Conservation (phyloP, 1,140 invertebrate genomes). For the Planococcus citri region DNA sequence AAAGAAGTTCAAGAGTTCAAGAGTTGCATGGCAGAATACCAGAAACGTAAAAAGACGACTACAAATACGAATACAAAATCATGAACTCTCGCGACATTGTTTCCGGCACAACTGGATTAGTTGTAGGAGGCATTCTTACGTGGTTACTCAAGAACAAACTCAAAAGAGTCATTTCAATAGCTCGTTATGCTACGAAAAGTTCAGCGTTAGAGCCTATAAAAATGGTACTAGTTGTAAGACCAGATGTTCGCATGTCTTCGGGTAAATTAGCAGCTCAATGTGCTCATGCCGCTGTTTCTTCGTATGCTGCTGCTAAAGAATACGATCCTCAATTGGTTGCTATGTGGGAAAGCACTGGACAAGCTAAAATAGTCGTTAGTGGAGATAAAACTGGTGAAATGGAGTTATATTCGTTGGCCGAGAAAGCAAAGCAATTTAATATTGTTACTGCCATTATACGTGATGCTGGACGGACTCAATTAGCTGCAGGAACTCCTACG, state of each 20-base stretch:
- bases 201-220: constrained; percentile 36
- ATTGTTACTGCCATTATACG: constrained; percentile 59
- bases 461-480: constrained; percentile 85
- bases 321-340: constrained; percentile 49
- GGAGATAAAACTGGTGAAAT: constrained; percentile 45
- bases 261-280: constrained; percentile 89
- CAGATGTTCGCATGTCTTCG: constrained; percentile 86
- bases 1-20: constrained; percentile 62
- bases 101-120: neutral
- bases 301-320: constrained; percentile 53
- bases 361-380: constrained; percentile 64
- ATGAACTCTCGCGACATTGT: neutral
- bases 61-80: neutral
- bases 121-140: neutral
- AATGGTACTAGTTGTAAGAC: constrained; percentile 74
- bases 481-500: constrained; percentile 69
- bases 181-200: neutral
- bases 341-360: constrained; percentile 63
- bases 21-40: constrained; percentile 54
- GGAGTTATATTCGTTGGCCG: constrained; percentile 48
- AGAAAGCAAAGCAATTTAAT: constrained; percentile 50
- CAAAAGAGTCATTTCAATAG: neutral
- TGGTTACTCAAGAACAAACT: neutral
- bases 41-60: constrained; percentile 26
- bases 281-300: constrained; percentile 73